phyloP scores from a whole-genome alignment of 2,797 vertebrate genomes.

The Nyctalus aviator region DNA sequence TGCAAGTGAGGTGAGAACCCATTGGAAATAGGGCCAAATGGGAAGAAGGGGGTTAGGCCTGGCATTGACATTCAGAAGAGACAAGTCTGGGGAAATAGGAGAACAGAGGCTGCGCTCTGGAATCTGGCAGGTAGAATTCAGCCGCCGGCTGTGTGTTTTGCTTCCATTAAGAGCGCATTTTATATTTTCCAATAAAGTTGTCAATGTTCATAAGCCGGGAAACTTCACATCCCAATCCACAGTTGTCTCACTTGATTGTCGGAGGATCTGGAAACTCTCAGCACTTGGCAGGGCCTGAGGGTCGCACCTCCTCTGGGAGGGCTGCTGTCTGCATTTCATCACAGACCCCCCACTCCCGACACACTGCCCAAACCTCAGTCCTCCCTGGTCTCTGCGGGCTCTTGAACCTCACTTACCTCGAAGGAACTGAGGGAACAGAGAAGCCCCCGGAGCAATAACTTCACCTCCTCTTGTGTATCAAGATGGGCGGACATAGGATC shows the following conservation, averaged over 20 bases:
- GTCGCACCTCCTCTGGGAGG: not conserved
- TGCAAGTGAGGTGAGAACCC: not conserved
- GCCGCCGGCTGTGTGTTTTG: not conserved
- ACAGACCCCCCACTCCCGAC: too few relatives aligned
- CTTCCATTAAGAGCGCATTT: not conserved
- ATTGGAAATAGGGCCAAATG: not conserved
- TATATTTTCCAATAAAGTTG: not conserved
- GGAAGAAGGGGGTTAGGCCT: not conserved
- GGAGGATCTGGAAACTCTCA: not conserved
- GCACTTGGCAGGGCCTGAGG: not conserved
- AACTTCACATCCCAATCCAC: not conserved
- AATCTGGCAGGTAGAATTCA: not conserved
- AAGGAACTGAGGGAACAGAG: not conserved
- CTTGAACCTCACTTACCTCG: not conserved
- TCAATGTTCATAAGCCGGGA: not conserved
- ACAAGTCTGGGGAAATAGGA: not conserved
- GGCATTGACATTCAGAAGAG: not conserved
- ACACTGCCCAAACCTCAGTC: not conserved
- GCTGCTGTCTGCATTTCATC: not conserved
- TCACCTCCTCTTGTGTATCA: not conserved
- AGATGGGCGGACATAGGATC: too few relatives aligned
- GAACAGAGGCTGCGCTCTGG: not conserved
- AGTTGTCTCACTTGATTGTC: not conserved
- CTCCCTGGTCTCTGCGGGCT: not conserved
- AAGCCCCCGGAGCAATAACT: not conserved